Evolutionary conservation across 2,113 vertebrate species (phyloP), one percentile per base, ranked within the genome.

Genomic region (Lampris incognitus): DNA sequence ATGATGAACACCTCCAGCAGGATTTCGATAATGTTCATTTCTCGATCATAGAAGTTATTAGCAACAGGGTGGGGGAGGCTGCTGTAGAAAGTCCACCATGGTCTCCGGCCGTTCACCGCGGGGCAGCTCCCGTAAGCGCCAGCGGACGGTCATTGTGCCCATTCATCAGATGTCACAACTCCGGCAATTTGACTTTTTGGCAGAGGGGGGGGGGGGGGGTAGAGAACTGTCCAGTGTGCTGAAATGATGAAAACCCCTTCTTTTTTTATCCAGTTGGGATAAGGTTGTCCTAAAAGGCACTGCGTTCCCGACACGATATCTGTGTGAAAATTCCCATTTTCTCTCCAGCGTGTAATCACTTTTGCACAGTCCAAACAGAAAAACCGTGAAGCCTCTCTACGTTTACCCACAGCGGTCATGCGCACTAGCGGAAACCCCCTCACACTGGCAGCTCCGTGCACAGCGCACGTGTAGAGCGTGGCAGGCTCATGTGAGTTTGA

Each of bases 221-320:
- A 0, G 66, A 52, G 91, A 85, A 91, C 95, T 96, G 93, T 95
- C 96, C 95, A 84, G 79, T 90, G 95, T 96, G 91, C 95, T 96
- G 96, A 94, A 93, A 81, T 60, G 11, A 42, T 72, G 44, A 49
- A 48, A 74, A 2, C 54, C 39, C 39, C 37, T 57, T 58, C 62
- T 24, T 24, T 24, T 24, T 24, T 24, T 24, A 24, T 24, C 24
- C 24, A 24, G 24, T 24, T 24, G 24, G 24, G 24, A 24, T 24
- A 24, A 24, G 24, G 24, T 24, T 24, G 24, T 24, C 24, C 24
- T 24, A 24, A 24, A 24, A 24, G 24, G 24, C 24, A 24, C 24
- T 24, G 24, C 24, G 24, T 24, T 24, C 24, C 24, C 24, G 24
- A 24, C 24, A 24, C 24, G 24, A 24, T 24, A 24, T 24, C 24